These are phyloP conservation scores for Porphyrio hochstetteri DNA, from an alignment of 2,113 vertebrate species.

Conservation along the genomic window DNA sequence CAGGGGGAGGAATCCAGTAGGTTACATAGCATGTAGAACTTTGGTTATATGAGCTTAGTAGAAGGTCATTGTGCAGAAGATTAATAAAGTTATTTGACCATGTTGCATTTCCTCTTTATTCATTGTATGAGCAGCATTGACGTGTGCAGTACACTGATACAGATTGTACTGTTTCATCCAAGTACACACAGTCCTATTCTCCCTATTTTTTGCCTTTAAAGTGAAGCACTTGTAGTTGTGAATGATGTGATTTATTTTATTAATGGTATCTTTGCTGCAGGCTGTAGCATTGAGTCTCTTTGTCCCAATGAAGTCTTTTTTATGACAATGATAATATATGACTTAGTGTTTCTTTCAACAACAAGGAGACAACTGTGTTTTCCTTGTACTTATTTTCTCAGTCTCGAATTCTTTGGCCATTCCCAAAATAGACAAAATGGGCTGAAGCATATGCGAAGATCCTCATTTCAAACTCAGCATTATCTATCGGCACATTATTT, in stretches of 20 bases:
- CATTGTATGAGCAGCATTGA: constrained; percentile 48
- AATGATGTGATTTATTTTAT: constrained; percentile 65
- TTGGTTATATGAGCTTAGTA: background rate
- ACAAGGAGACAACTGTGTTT: constrained; percentile 39
- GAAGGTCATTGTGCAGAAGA: constrained; percentile 36
- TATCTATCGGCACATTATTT: background rate
- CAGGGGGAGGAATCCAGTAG: background rate
- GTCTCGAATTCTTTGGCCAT: background rate
- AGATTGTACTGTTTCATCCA: constrained; percentile 65
- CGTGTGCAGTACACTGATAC: constrained; percentile 60
- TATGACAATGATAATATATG: constrained; percentile 50
- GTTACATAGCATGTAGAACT: background rate
- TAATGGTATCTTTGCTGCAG: constrained; percentile 62
- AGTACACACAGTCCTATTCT: constrained; percentile 64
- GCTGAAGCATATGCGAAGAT: background rate
- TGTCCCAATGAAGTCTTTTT: constrained; percentile 21
- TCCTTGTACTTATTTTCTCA: constrained; percentile 5
- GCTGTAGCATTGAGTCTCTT: constrained; percentile 34
- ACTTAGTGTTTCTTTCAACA: constrained; percentile 29
- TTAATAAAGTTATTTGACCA: constrained; percentile 58
- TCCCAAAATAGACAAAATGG: background rate
- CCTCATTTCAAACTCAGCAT: background rate
- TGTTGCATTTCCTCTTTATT: constrained; percentile 64
- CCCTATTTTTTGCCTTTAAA: constrained; percentile 50
- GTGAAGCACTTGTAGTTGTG: constrained; percentile 37